phyloP scores from a whole-genome alignment of 2,113 vertebrate genomes.

The Mobula hypostoma region DNA sequence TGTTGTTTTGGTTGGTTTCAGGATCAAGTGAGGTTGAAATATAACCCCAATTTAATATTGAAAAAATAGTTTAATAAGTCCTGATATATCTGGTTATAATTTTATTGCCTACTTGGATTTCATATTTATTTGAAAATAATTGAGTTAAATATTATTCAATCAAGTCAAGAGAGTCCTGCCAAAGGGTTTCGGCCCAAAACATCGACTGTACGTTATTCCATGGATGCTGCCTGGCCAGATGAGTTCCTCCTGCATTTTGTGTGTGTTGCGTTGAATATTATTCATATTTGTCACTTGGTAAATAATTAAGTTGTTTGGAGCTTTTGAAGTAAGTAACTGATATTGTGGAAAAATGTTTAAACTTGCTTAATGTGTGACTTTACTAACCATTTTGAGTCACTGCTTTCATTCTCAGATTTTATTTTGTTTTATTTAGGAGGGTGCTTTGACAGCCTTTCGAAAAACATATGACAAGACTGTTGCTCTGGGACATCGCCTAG shows the following conservation, averaged over 20 bases:
- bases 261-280: background rate
- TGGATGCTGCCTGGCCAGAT: no score
- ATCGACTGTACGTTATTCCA: no score
- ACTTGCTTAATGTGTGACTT: background rate
- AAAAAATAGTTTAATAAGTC: no score
- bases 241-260: no score
- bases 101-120: background rate
- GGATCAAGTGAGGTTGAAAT: no score
- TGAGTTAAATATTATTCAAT: no score
- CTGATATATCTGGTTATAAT: background rate
- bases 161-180: background rate
- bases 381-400: background rate
- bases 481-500: conserved; percentile 86
- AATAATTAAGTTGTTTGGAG: background rate
- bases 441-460: conserved; percentile 83
- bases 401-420: background rate
- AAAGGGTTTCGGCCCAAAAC: no score
- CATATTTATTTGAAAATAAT: background rate
- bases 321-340: background rate
- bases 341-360: background rate
- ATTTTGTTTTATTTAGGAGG: conserved; percentile 63
- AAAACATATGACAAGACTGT: conserved; percentile 97
- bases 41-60: no score
- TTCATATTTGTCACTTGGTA: background rate
- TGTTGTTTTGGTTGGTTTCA: no score